phyloP scores from a whole-genome alignment of 2,113 vertebrate genomes.

The Lepus americanus region DNA sequence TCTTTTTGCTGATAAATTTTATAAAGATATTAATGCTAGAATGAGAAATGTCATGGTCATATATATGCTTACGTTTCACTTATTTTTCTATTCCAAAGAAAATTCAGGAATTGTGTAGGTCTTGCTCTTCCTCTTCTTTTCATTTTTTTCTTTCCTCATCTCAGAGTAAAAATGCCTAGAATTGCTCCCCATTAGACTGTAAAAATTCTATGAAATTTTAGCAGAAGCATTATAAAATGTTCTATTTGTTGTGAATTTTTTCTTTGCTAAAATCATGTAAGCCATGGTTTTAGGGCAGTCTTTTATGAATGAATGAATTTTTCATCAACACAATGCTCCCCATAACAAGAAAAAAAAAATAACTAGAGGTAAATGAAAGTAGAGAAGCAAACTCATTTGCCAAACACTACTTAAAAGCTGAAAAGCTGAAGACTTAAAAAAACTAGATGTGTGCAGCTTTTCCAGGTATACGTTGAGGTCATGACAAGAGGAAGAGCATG shows the following conservation, averaged over 20 bases:
- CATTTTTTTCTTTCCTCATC: neutral
- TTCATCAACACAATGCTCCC: neutral
- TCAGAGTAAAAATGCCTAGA: neutral
- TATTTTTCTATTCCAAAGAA: neutral
- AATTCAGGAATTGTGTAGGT: neutral
- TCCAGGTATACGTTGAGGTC: conserved; percentile 37
- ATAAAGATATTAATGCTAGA: neutral
- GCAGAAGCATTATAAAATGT: neutral
- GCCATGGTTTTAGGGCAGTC: neutral
- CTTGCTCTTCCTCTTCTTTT: neutral
- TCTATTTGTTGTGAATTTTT: neutral
- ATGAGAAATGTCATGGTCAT: neutral
- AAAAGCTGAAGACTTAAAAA: neutral
- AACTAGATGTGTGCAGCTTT: neutral
- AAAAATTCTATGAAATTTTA: neutral
- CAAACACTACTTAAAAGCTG: neutral
- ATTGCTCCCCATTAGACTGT: neutral
- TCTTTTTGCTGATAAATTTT: neutral
- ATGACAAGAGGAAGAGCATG: neutral
- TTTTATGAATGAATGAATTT: neutral
- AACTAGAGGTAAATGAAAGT: neutral
- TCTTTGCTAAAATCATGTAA: neutral
- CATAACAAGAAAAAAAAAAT: neutral
- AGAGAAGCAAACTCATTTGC: neutral
- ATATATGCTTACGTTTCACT: neutral